These are phyloP conservation scores for Hystrix cristata DNA, from an alignment of 2,113 vertebrate genomes.

Conservation along the genomic window DNA sequence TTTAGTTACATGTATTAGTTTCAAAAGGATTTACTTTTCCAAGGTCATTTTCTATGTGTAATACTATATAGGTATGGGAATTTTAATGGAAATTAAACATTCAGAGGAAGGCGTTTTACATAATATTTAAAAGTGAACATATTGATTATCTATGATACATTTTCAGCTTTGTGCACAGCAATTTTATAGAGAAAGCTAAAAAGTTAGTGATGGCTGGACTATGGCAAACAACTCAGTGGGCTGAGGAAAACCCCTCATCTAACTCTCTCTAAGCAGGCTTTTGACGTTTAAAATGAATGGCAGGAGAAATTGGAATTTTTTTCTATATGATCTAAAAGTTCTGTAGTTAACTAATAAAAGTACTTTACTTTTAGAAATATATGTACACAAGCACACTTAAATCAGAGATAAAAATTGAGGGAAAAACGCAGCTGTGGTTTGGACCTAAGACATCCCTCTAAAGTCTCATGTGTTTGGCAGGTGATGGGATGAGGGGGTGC, in stretches of 20 bases:
- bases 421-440: background rate
- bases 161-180: background rate
- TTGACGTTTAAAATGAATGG: background rate
- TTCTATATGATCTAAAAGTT: background rate
- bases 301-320: background rate
- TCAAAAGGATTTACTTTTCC: constrained; percentile 76
- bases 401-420: constrained; percentile 3
- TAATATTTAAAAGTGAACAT: constrained; percentile 67
- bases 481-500: background rate
- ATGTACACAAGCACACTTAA: background rate
- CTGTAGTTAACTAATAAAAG: constrained; percentile 6
- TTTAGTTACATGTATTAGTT: constrained; percentile 78
- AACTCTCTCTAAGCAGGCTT: background rate
- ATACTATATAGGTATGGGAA: constrained; percentile 62
- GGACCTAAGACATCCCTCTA: background rate
- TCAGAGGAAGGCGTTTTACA: constrained; percentile 61
- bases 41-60: constrained; percentile 68
- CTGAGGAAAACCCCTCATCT: background rate
- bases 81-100: constrained; percentile 70
- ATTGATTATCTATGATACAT: constrained; percentile 53
- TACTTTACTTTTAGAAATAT: constrained; percentile 1
- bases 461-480: background rate
- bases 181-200: background rate
- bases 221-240: background rate
- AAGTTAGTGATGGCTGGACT: background rate